Base-by-base conservation (phyloP, 2,797 vertebrate species). In the Pipistrellus pygmaeus region DNA sequence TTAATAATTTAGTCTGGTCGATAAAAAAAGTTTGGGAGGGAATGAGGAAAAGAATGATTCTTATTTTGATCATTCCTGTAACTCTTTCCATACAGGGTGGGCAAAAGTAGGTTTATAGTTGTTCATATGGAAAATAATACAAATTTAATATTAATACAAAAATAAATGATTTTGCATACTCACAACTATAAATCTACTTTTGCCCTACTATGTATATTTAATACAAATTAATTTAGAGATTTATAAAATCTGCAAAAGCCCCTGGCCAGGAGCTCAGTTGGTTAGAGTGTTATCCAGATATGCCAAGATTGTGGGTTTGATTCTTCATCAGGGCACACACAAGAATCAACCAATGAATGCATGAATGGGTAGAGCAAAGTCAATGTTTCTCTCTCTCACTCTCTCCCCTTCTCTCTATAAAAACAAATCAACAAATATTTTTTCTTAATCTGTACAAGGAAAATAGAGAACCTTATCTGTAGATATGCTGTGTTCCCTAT, bases 11-110 rank as follows among this genome's bases (percentile, higher is more conserved):
- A 90, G 21, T 71, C 27, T 66, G 15, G 8, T 51, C 46, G 84
- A 89, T 64, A 81, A 86, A 90, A 96, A 96, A 93, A 30, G 38
- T 21, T 81, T 81, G 9, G 20, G 8, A 90, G 20, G 20, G 25
- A 62, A 1, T 60, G 8, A 27, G 2, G 32, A 6, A 46, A 11
- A n/a, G 3, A 60, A 6, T 83, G 20, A 76, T n/a, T 96, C 55
- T 96, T 94, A 75, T 27, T 88, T 82, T 96, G 21, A 57, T 30
- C 25, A 88, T 84, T 84, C n/a, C 27, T 69, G 23, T 5, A 55
- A 27, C 51, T 60, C 15, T 87, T 91, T 80, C 64, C 12, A 90
- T 25, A 77, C 20, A 53, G 11, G 20, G 18, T 53, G 46, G 44
- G 73, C 73, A n/a, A 76, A 32, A 76, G 44, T 32, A 53, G 73